Evolutionary conservation across 2,113 vertebrate species (phyloP).

Genomic region (Muntiacus reevesi): DNA sequence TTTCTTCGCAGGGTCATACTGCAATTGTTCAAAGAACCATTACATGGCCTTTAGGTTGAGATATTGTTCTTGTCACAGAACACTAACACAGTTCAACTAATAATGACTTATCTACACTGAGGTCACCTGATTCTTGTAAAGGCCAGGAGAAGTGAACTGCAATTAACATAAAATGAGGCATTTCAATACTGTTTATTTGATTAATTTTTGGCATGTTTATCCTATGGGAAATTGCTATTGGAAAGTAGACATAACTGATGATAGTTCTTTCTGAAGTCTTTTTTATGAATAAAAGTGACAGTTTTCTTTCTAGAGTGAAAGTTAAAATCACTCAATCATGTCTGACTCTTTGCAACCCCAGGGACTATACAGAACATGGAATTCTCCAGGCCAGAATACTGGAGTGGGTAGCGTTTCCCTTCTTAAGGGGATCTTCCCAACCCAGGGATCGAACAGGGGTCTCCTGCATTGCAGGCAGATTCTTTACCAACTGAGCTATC

Average conservation of each 20-base stretch:
- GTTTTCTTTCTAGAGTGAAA: background rate
- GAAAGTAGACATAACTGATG: background rate
- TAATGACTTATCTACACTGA: background rate
- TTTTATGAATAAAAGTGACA: background rate
- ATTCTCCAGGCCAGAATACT: background rate
- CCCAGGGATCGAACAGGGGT: background rate
- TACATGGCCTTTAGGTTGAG: background rate
- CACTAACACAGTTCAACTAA: background rate
- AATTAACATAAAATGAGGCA: background rate
- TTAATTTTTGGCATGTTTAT: background rate
- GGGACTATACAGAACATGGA: background rate
- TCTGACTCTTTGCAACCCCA: background rate
- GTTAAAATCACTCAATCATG: fast-evolving
- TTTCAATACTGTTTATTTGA: background rate
- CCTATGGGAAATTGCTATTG: background rate
- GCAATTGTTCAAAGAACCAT: background rate
- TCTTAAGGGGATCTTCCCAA: background rate
- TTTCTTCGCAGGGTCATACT: background rate
- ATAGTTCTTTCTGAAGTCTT: background rate
- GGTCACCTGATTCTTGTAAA: background rate
- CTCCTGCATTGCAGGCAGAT: background rate
- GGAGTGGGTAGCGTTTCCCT: background rate
- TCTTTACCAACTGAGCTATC: background rate
- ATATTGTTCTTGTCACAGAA: background rate
- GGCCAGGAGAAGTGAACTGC: background rate